These are phyloP conservation scores for Cyphomyrus discorhynchus DNA, from an alignment of 2,113 vertebrate genomes.

Conservation along the genomic window DNA sequence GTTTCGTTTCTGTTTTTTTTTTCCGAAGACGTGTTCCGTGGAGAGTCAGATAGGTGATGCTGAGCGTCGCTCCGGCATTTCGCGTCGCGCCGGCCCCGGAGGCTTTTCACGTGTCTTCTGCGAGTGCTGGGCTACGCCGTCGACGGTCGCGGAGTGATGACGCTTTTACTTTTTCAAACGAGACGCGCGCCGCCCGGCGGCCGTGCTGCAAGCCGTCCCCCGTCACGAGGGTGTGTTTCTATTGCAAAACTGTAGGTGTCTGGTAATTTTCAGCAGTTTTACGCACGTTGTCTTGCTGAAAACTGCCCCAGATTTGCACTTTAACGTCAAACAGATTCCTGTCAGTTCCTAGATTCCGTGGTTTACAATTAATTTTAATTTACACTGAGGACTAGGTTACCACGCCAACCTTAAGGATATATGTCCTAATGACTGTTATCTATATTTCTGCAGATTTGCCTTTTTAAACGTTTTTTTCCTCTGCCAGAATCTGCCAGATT, in stretches of 20 bases:
- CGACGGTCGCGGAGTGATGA: conserved; percentile 5
- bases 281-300: conserved; percentile 51
- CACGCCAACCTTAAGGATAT: conserved; percentile 71
- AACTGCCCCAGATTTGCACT: conserved; percentile 75
- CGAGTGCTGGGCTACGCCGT: neutral
- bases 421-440: conserved; percentile 70
- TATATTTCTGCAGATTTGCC: conserved; percentile 60
- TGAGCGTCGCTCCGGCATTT: conserved; percentile 42
- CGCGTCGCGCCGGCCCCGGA: conserved; percentile 25
- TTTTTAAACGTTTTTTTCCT: conserved; percentile 47
- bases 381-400: conserved; percentile 62
- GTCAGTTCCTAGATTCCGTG: conserved; percentile 57
- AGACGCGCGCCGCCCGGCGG: conserved; percentile 35
- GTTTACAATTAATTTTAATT: conserved; percentile 66
- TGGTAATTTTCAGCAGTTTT: conserved; percentile 35
- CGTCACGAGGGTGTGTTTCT: conserved; percentile 40
- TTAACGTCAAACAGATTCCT: conserved; percentile 64
- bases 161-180: conserved; percentile 3
- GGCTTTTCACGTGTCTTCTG: conserved; percentile 20
- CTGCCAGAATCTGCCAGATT: conserved; percentile 45
- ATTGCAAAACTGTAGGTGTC: conserved; percentile 55
- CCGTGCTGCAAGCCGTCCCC: conserved; percentile 34
- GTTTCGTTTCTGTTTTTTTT: conserved; percentile 45
- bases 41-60: conserved; percentile 6
- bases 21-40: conserved; percentile 50